These are phyloP conservation scores for Amphipoea oculea DNA, from an alignment of 2,888 invertebrate species.

Conservation along the genomic window DNA sequence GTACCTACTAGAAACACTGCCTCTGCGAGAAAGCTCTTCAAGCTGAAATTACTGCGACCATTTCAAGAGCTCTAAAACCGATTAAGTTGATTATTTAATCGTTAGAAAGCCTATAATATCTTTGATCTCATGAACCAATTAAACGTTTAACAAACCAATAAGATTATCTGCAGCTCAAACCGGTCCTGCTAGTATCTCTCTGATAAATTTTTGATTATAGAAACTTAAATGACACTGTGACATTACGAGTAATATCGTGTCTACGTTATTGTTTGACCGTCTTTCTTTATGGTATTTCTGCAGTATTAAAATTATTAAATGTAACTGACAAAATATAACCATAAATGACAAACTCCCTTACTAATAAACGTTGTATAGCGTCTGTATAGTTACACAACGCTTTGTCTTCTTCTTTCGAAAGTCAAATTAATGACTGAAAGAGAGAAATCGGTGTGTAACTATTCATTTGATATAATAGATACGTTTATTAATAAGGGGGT, in stretches of 20 bases:
- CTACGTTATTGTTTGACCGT: neutral
- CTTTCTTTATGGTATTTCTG: neutral
- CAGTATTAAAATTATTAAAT: neutral
- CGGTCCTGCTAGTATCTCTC: conserved; percentile 28
- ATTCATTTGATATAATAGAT: no score
- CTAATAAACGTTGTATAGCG: no score
- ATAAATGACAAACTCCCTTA: no score
- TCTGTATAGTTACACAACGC: no score
- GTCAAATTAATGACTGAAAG: no score
- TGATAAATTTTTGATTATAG: conserved; percentile 35
- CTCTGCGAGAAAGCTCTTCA: neutral
- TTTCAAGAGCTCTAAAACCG: conserved; percentile 18
- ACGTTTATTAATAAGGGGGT: no score
- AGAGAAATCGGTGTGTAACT: no score
- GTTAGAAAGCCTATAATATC: conserved; percentile 55
- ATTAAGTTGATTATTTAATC: conserved; percentile 44
- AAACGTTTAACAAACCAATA: conserved; percentile 46
- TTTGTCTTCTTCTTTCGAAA: no score
- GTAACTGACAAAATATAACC: no score
- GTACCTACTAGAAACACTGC: neutral
- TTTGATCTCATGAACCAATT: conserved; percentile 59
- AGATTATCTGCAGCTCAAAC: conserved; percentile 58
- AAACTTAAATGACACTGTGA: conserved; percentile 20
- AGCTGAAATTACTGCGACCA: neutral
- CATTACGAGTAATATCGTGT: neutral